A percentile compares a stretch with the other conserved stretches of the same genome.
Conservation (phyloP, 1,140 invertebrate species). For the Drosophila orosa region DNA sequence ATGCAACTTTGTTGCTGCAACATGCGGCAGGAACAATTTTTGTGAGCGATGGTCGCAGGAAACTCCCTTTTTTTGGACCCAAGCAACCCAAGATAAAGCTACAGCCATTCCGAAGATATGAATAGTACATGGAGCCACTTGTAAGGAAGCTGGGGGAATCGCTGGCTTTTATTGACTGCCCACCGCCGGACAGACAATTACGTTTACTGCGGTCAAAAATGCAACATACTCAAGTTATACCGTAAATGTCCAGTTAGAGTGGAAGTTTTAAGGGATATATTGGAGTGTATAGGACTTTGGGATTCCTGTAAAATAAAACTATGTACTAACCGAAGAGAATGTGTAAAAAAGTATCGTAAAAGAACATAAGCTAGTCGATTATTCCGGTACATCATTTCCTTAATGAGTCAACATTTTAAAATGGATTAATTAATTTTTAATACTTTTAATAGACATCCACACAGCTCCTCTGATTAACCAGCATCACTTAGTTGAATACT, state of each 20-base stretch:
- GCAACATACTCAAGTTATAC: constrained; percentile 58
- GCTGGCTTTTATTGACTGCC: constrained; percentile 76
- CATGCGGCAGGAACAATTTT: constrained; percentile 39
- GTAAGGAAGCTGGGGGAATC: constrained; percentile 49
- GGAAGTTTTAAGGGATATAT: neutral
- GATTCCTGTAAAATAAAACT: constrained; percentile 1
- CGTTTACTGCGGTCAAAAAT: constrained; percentile 78
- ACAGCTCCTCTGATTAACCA: neutral
- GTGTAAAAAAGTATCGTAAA: neutral
- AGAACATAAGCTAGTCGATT: no score
- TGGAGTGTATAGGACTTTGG: neutral
- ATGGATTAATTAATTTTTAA: neutral
- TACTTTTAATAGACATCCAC: accelerated
- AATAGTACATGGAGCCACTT: constrained; percentile 51
- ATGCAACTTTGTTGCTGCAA: constrained; percentile 72
- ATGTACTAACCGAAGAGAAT: neutral
- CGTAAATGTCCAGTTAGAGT: constrained; percentile 27
- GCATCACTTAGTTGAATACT: neutral
- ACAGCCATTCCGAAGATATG: constrained; percentile 24
- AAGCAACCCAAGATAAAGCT: constrained; percentile 51
- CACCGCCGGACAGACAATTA: constrained; percentile 71
- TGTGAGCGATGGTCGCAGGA: neutral
- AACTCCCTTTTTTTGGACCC: constrained; percentile 7
- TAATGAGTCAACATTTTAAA: neutral
- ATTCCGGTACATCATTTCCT: neutral